Base-by-base conservation (phyloP, 2,888 invertebrate species). In the Diadegma fenestrale region DNA sequence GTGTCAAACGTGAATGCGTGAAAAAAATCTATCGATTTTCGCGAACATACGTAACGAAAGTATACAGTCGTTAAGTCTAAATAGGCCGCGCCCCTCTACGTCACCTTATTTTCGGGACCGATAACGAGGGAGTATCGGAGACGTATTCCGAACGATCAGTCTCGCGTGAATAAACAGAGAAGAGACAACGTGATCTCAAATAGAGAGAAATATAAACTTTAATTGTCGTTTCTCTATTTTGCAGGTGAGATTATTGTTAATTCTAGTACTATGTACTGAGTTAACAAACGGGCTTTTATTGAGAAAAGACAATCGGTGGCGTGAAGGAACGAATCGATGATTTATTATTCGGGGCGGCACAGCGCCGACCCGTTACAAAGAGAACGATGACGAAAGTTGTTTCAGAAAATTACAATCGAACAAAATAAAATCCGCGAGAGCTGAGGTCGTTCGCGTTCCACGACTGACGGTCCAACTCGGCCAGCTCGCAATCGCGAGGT, bases 221-320 rank as follows among this genome's bases (percentile, higher is more conserved):
- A 73, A 61, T 73, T 61, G 61, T 73, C 61, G 54, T 71, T 71
- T 71, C 54, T 71, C 71, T 71, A 71, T 71, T 71, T 71, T n/a
- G n/a, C 30, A 69, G 69, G 45, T 69, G 30, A 41, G 26, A 30
- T 17, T 69, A 26, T 54, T 19, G 33, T 45, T 37, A 54, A 37
- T 54, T 14, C 14, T 63, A n/a, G 33, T 33, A 33, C 12, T 33
- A 2, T n/a, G n/a, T n/a, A n/a, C n/a, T n/a, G n/a, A n/a, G n/a
- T n/a, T n/a, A n/a, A n/a, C n/a, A n/a, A n/a, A n/a, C n/a, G n/a
- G n/a, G n/a, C n/a, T n/a, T n/a, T n/a, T n/a, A n/a, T n/a, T n/a
- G n/a, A n/a, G n/a, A n/a, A n/a, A n/a, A n/a, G n/a, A n/a, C n/a
- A n/a, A n/a, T n/a, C n/a, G n/a, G n/a, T n/a, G n/a, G n/a, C n/a